These are phyloP conservation scores for Hartigia nigra DNA, from an alignment of 2,888 invertebrate genomes.

Conservation along the genomic window DNA sequence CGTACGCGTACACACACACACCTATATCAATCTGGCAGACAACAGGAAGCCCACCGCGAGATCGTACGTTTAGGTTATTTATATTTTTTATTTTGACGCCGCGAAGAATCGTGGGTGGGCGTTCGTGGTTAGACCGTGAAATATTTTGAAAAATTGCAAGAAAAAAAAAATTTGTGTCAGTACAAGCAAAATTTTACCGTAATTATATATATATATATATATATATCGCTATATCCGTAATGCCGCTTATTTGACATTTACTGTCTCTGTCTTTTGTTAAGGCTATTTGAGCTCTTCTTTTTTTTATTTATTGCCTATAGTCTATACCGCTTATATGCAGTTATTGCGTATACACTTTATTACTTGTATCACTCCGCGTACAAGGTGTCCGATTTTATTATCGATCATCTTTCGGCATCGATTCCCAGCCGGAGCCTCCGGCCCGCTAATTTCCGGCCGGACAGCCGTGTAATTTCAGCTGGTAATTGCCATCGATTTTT, in stretches of 20 bases:
- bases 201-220: neutral
- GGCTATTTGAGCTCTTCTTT: neutral
- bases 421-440: neutral
- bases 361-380: neutral
- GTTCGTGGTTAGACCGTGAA: neutral
- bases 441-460: neutral
- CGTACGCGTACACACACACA: neutral
- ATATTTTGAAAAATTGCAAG: neutral
- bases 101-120: neutral
- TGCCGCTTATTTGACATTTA: neutral
- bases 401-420: neutral
- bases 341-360: neutral
- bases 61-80: neutral
- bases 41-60: neutral
- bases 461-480: neutral
- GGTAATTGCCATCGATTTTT: neutral
- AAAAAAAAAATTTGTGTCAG: no score
- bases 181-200: no score
- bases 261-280: neutral
- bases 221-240: neutral
- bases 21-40: neutral
- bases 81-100: neutral
- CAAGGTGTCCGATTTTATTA: neutral
- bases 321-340: neutral
- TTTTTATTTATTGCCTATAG: neutral